phyloP scores from a whole-genome alignment of 2,113 vertebrate genomes.

The Bungarus multicinctus region DNA sequence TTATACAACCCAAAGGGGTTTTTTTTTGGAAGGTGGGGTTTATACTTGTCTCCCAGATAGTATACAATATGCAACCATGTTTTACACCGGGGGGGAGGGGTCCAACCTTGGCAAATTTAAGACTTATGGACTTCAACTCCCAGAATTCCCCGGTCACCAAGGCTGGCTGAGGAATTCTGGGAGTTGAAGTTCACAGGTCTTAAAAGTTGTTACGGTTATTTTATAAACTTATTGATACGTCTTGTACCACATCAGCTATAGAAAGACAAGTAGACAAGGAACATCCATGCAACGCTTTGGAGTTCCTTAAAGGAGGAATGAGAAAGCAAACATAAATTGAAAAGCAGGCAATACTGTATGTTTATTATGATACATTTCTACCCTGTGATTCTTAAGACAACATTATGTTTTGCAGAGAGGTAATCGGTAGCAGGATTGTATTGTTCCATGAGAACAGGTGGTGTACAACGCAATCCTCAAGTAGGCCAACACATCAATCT shows the following conservation, averaged over 20 bases:
- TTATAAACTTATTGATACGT: not conserved
- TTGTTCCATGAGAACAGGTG: not conserved
- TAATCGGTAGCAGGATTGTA: not conserved
- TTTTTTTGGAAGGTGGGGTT: too few relatives aligned
- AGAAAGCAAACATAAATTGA: not conserved
- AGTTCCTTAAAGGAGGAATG: not conserved
- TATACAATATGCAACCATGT: not conserved
- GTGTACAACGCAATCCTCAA: not conserved
- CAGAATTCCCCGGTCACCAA: too few relatives aligned
- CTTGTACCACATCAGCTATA: not conserved
- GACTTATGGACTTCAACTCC: too few relatives aligned
- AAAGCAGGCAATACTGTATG: not conserved
- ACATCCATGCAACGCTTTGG: not conserved
- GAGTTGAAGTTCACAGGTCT: too few relatives aligned
- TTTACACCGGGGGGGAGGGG: not conserved
- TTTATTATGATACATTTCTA: not conserved
- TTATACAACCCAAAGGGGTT: not conserved
- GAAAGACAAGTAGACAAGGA: not conserved
- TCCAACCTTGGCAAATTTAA: too few relatives aligned
- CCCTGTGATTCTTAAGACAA: not conserved
- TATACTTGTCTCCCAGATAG: not conserved
- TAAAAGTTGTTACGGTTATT: too few relatives aligned
- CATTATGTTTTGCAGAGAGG: not conserved
- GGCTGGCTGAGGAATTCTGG: too few relatives aligned
- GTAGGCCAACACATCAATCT: not conserved